Evolutionary conservation across 2,888 invertebrate species (phyloP), one percentile per base, ranked within the genome.

Genomic region (Allygus modestus): DNA sequence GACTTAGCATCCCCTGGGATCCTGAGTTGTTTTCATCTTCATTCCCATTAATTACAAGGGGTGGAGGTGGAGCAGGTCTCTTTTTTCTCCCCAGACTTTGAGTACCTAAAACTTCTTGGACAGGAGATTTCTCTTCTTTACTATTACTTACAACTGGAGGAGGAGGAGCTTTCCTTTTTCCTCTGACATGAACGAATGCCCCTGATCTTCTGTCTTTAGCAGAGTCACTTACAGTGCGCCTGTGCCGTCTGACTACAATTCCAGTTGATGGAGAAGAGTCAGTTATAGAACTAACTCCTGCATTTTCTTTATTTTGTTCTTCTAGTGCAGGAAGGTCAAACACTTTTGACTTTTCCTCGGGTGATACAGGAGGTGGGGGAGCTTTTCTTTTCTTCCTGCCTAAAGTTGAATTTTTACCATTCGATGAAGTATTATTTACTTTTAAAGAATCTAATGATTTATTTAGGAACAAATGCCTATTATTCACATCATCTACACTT

Each of bases 161-260:
- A 86, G 92, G 92, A 0, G 96, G 96, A 0, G 96, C 96, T 88
- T 93, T 93, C 79, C 96, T 91, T 89, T 96, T 96, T 31, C 96
- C 96, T 87, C 95, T 95, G 0, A 96, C 95, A 91, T 96, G 94
- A 31, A 91, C 89, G 87, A 91, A 92, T 1, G 91, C 90, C 4
- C 93, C 93, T 12, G 93, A 92, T 87, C 92, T 92, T 73, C 92
- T 92, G 85, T 92, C 92, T 87, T 92, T 92, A 31, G 93, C 92
- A 20, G 92, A 92, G 90, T 94, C 94, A 88, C 94, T 94, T n/a
- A 92, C 92, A 28, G 93, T 93, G 87, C 94, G 91, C 65, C 94
- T 91, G 86, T 92, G 91, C 46, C 91, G 86, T 41, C 85, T 83
- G 28, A 54, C 81, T 23, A 51, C 46, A 51, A 43, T 17, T 26